phyloP scores from a whole-genome alignment of 2,888 invertebrate species.

The Platerodrilus igneus region DNA sequence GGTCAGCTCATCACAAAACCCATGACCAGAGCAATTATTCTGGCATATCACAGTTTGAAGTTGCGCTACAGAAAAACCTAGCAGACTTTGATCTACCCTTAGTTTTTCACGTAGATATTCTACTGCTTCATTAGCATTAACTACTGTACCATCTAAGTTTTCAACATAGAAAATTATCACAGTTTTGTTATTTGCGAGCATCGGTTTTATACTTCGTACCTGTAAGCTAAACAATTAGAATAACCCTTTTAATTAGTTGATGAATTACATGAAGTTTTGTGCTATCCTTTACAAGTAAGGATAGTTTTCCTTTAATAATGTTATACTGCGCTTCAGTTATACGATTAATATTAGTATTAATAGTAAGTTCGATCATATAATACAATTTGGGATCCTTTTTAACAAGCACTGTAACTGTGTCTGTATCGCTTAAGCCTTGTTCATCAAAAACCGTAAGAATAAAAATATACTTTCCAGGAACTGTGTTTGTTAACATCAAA shows the following conservation, averaged over 20 bases:
- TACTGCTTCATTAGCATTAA: slow-evolving; percentile 63
- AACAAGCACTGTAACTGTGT: slow-evolving; percentile 79
- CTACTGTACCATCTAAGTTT: slow-evolving; percentile 41
- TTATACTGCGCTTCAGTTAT: slow-evolving; percentile 68
- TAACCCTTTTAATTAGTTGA: slow-evolving; percentile 7
- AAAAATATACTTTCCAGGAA: slow-evolving; percentile 84
- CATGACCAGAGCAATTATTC: slow-evolving; percentile 90
- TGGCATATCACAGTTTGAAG: slow-evolving; percentile 85
- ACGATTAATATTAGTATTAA: slow-evolving; percentile 68
- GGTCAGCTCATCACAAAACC: slow-evolving; percentile 78
- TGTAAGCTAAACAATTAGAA: no score
- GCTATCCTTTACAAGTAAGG: slow-evolving; percentile 71
- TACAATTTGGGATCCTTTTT: slow-evolving; percentile 70
- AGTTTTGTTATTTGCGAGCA: slow-evolving; percentile 50
- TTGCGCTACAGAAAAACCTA: slow-evolving; percentile 66
- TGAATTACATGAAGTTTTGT: slow-evolving; percentile 55
- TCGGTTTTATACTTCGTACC: slow-evolving; percentile 50
- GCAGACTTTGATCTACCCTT: slow-evolving; percentile 63
- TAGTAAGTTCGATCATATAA: slow-evolving; percentile 75
- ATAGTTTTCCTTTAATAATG: slow-evolving; percentile 73
- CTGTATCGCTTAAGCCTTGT: slow-evolving; percentile 77
- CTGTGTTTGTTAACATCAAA: slow-evolving; percentile 75
- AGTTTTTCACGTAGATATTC: slow-evolving; percentile 63
- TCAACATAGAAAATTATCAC: slow-evolving; percentile 51
- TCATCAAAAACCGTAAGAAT: slow-evolving; percentile 86